Evolutionary conservation across 1,140 invertebrate genomes (phyloP), one percentile per base, ranked within the genome.

Genomic region (Linepithema humile): DNA sequence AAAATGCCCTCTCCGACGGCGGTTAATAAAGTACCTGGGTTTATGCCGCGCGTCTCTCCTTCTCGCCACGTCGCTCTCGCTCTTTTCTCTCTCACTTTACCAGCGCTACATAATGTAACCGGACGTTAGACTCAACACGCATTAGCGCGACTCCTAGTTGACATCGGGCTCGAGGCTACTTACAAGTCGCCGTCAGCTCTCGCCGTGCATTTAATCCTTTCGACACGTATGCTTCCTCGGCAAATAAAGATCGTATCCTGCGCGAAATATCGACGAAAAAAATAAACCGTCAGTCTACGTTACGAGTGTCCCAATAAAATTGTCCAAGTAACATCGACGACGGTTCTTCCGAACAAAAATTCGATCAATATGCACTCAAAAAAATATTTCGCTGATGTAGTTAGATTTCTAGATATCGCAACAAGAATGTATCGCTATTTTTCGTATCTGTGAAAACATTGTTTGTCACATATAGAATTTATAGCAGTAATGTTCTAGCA

Each of bases 51-150:
- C 62, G 10, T 23, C 4, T 50, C 29, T 69, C 0, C 50, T 9
- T n/a, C 26, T 69, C 43, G 32, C 20, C 32, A 4, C 12, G 0
- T 53, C 59, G 23, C 7, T 26, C 32, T 69, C 60, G 3, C 32
- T 38, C 23, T 48, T n/a, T 77, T 65, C 20, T 65, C 29, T 48
- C 62, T 53, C 45, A 48, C 3, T 64, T 20, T n/a, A 15, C 3
- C 45, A 20, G 32, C 45, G 75, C 45, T 67, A 53, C 45, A 55
- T 78, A 80, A 69, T 55, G 9, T 69, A 70, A 70, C 35, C 62
- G 64, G 75, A 80, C 64, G 48, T 70, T 57, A 69, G 48, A 55
- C 38, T 80, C 67, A 40, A 69, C 50, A 40, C 59, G 59, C 40
- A 65, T 65, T 40, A 45, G 38, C 59, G 48, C 35, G 50, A 40